Base-by-base conservation (phyloP, 2,113 vertebrate species). In the Phylloscopus trochiloides region DNA sequence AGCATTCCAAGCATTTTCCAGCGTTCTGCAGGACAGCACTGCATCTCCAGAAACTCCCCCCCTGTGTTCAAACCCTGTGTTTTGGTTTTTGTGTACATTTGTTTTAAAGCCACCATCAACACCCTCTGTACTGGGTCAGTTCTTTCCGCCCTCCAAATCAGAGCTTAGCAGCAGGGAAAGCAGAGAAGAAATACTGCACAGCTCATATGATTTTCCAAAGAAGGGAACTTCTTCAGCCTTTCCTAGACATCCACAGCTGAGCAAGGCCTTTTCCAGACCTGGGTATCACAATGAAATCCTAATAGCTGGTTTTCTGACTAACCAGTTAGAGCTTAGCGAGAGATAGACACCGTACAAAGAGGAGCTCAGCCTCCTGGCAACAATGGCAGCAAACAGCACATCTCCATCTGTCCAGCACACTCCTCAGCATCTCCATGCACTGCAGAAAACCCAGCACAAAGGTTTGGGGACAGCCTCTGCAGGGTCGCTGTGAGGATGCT, bases 1-100 rank as follows among this genome's bases (percentile, higher is more conserved):
- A 68, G 6, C 19, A 36, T 3, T 3, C 3, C 40, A 54, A 22
- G 6, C 29, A 3, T 25, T 75, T 48, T 15, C 22, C 58, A 61
- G 21, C 1, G 0, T 34, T 26, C 22, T 32, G 19, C 36, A 43
- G 16, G 43, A 43, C 24, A 42, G 18, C 17, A 12, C 5, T 3
- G 2, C 14, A 19, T 38, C 42, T 17, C 16, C 18, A 76, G 62
- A 59, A 55, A 29, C 9, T 9, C 19, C 3, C 16, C 13, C 42
- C 10, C 0, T 6, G 13, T 2, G 0, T n/a, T 79, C 40, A 40
- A 40, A 40, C 40, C 10, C 0, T 6, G 13, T 2, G 0, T n/a
- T 79, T 61, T 29, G 17, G 5, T 9, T 50, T 50, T n/a, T 34
- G 11, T 14, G 12, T 38, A 4, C 2, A 31, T 54, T 75, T 18